These are phyloP conservation scores for Anoncus sp. DNA, from an alignment of 2,888 invertebrate genomes.

Conservation along the genomic window DNA sequence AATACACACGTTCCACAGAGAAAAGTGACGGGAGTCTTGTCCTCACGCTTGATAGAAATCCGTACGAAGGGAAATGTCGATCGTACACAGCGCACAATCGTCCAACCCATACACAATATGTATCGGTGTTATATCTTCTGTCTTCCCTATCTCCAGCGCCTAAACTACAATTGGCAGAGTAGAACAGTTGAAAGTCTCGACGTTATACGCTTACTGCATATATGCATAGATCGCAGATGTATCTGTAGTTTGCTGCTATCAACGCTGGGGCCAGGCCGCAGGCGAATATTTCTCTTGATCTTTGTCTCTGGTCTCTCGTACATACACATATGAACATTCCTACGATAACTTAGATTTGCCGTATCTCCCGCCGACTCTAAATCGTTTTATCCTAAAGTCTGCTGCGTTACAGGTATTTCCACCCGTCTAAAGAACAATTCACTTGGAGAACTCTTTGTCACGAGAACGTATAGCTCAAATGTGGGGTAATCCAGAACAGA, in stretches of 20 bases:
- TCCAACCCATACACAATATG: slow-evolving; percentile 5
- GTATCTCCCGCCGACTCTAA: background rate
- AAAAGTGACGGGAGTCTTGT: background rate
- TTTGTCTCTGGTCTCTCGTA: background rate
- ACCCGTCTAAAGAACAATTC: slow-evolving; percentile 8
- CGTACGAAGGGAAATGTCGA: background rate
- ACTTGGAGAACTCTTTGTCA: slow-evolving; percentile 1
- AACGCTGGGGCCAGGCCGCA: slow-evolving; percentile 9
- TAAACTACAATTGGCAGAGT: slow-evolving; percentile 46
- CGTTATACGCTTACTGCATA: background rate
- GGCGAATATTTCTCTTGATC: slow-evolving; percentile 36
- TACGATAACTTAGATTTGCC: slow-evolving; percentile 29
- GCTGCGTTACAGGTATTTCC: slow-evolving; percentile 14
- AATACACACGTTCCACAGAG: background rate
- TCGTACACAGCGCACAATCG: background rate
- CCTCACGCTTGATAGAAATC: background rate
- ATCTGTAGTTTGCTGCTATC: slow-evolving; percentile 30
- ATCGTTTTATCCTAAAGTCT: background rate
- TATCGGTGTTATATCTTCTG: slow-evolving; percentile 18
- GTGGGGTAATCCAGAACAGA: background rate
- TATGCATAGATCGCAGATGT: slow-evolving; percentile 1
- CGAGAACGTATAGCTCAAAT: background rate
- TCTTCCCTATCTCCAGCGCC: slow-evolving; percentile 34
- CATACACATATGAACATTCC: slow-evolving; percentile 8
- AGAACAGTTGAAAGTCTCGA: slow-evolving; percentile 49